Evolutionary conservation across 2,888 invertebrate genomes (phyloP).

Genomic region (Subacronicta megacephala): DNA sequence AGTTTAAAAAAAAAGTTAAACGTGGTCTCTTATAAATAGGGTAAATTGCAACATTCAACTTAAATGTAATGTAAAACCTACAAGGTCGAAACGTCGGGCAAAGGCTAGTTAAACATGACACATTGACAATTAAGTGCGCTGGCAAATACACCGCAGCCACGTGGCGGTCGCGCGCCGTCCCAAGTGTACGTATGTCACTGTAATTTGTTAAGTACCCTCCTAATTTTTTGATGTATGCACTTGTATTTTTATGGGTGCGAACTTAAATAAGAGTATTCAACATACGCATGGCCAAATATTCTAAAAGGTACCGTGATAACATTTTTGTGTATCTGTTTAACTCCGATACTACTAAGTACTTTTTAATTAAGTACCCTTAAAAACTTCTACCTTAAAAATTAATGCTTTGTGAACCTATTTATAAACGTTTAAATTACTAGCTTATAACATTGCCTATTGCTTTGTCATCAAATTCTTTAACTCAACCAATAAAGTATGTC

Average conservation of each 20-base stretch:
- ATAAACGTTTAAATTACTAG: constrained; percentile 8
- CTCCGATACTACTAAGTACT: too few relatives aligned
- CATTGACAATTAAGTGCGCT: constrained; percentile 37
- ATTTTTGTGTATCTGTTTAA: too few relatives aligned
- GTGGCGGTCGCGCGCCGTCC: constrained; percentile 50
- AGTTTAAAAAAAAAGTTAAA: too few relatives aligned
- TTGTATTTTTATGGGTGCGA: constrained; percentile 5
- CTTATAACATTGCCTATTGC: constrained; percentile 1
- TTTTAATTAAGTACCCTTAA: too few relatives aligned
- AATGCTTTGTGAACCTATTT: background rate
- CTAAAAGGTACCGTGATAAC: too few relatives aligned
- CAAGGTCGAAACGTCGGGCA: background rate
- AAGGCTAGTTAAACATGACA: constrained; percentile 27
- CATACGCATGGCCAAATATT: too few relatives aligned
- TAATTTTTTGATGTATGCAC: constrained; percentile 30
- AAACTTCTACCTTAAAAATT: background rate
- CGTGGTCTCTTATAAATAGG: background rate
- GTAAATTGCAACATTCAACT: background rate
- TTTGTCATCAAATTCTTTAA: background rate
- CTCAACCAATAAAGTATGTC: background rate
- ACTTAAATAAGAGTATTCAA: constrained; percentile 4
- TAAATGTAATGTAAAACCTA: background rate
- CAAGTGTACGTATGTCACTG: constrained; percentile 45
- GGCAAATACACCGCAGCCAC: constrained; percentile 46
- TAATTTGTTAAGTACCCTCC: constrained; percentile 28